Percentiles rank a stretch among this genome's conserved stretches.
These are phyloP conservation scores for Hypocryptadius cinnamomeus DNA, from an alignment of 2,113 vertebrate species.

Conservation along the genomic window DNA sequence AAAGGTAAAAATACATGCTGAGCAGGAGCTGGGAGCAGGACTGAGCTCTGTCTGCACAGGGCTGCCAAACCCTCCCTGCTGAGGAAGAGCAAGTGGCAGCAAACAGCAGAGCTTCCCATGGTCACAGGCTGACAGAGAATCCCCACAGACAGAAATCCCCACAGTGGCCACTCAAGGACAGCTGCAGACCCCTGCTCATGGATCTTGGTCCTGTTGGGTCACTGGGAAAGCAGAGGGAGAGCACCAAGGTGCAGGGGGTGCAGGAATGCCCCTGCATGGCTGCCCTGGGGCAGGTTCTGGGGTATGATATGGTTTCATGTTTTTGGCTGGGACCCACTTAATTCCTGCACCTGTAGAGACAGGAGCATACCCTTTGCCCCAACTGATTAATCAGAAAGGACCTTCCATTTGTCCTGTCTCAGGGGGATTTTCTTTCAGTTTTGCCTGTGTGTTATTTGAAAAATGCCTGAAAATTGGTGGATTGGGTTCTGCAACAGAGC, in stretches of 20 bases:
- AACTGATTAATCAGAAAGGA: too few relatives aligned
- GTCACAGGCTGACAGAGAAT: too few relatives aligned
- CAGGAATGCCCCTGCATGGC: fast-evolving
- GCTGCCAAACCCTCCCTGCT: not conserved
- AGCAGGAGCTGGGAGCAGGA: not conserved
- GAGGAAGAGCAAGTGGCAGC: not conserved
- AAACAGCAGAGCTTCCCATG: fast-evolving
- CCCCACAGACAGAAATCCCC: too few relatives aligned
- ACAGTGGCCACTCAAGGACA: not conserved
- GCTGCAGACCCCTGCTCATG: fast-evolving
- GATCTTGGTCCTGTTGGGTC: not conserved
- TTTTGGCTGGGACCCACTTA: too few relatives aligned
- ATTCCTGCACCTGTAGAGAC: too few relatives aligned
- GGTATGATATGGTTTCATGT: too few relatives aligned
- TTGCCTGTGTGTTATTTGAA: too few relatives aligned
- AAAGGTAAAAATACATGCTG: not conserved
- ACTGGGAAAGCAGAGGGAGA: not conserved
- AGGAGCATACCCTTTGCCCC: too few relatives aligned
- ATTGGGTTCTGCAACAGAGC: too few relatives aligned
- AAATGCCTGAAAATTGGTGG: too few relatives aligned
- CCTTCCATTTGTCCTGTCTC: too few relatives aligned
- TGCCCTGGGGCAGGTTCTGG: not conserved
- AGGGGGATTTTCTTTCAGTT: too few relatives aligned
- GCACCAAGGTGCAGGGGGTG: not conserved
- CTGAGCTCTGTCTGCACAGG: not conserved